A percentile compares a stretch with the other conserved stretches of the same genome.
These are phyloP conservation scores for Ploceus nigricollis DNA, from an alignment of 2,113 vertebrate genomes.

Conservation along the genomic window DNA sequence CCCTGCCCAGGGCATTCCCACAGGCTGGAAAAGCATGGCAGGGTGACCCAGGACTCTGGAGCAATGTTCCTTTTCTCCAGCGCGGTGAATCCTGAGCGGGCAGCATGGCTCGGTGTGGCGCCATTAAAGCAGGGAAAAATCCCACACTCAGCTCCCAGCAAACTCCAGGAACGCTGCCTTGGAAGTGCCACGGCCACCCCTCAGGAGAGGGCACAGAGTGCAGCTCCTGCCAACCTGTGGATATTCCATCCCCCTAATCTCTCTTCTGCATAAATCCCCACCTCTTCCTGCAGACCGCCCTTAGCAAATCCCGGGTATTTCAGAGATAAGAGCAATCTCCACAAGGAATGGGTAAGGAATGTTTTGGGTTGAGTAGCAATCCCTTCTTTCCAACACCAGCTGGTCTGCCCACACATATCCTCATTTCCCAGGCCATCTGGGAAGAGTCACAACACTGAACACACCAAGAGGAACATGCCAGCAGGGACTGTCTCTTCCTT, in stretches of 20 bases:
- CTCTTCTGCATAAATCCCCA: not conserved
- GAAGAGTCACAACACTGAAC: not conserved
- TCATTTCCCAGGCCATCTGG: not conserved
- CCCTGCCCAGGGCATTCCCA: not conserved
- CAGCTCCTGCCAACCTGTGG: not conserved
- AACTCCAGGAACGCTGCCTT: not conserved
- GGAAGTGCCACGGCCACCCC: not conserved
- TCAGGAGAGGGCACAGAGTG: no score
- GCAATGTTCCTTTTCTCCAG: not conserved
- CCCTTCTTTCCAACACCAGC: not conserved
- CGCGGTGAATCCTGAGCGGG: fast-evolving
- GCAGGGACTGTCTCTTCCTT: not conserved
- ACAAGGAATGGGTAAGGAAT: not conserved
- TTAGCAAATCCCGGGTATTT: fast-evolving
- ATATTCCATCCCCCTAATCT: not conserved
- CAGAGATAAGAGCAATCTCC: not conserved
- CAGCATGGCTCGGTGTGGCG: fast-evolving
- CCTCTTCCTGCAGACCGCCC: not conserved
- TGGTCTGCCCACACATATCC: not conserved
- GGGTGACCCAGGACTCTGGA: not conserved
- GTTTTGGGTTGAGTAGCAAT: not conserved
- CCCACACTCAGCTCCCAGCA: not conserved
- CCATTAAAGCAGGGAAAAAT: not conserved
- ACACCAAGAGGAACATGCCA: fast-evolving
- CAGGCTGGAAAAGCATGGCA: not conserved